phyloP scores from a whole-genome alignment of 2,888 invertebrate species.

The Elysia crispata region DNA sequence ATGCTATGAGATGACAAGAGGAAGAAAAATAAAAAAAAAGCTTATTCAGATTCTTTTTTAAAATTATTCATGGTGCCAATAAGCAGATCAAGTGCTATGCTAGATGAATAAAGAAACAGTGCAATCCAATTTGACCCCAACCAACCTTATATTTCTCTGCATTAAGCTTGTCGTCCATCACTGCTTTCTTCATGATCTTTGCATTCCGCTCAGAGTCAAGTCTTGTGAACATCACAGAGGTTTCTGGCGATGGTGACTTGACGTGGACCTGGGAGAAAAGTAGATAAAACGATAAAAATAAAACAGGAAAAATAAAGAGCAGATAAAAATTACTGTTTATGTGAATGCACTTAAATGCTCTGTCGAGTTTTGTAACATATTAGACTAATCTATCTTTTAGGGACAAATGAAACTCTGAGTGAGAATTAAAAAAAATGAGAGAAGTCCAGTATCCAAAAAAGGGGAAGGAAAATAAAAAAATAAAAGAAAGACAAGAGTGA shows the following conservation, averaged over 20 bases:
- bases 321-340: not conserved
- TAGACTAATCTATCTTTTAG: too few species aligned
- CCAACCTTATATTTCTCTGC: slow-evolving; percentile 45
- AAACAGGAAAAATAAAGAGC: not conserved
- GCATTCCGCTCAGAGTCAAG: slow-evolving; percentile 76
- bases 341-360: not conserved
- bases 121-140: not conserved
- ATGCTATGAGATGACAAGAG: too few species aligned
- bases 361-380: not conserved
- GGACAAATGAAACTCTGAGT: too few species aligned
- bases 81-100: too few species aligned
- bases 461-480: too few species aligned
- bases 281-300: not conserved
- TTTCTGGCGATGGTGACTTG: slow-evolving; percentile 58
- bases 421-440: not conserved
- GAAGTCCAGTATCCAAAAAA: too few species aligned
- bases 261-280: not conserved
- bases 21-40: too few species aligned
- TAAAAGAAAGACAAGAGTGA: too few species aligned
- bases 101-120: not conserved
- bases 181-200: slow-evolving; percentile 75
- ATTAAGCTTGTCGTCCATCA: slow-evolving; percentile 65
- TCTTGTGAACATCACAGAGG: slow-evolving; percentile 75
- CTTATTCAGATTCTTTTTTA: too few species aligned
- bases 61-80: too few species aligned